A percentile compares a stretch with the other conserved stretches of the same genome.
phyloP scores from a whole-genome alignment of 2,888 invertebrate genomes.

The Cetonia aurata region DNA sequence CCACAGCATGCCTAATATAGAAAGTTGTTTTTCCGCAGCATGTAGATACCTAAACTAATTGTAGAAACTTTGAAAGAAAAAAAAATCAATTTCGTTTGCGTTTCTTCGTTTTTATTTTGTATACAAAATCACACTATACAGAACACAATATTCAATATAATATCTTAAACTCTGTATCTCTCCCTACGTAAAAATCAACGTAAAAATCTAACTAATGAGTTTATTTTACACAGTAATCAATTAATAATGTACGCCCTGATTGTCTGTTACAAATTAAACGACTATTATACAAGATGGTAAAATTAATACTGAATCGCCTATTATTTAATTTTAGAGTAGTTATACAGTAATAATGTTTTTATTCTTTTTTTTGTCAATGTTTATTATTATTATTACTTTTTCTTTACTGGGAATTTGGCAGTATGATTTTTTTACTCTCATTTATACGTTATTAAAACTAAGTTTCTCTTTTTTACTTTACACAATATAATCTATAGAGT shows the following conservation, averaged over 20 bases:
- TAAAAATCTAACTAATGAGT: slow-evolving; percentile 31
- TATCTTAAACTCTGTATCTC: slow-evolving; percentile 43
- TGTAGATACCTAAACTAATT: no score
- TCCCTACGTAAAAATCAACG: slow-evolving; percentile 43
- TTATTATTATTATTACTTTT: slow-evolving; percentile 20
- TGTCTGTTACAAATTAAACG: slow-evolving; percentile 46
- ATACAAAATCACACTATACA: slow-evolving; percentile 52
- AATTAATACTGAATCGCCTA: slow-evolving; percentile 46
- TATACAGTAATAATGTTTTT: slow-evolving; percentile 11
- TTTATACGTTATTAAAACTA: slow-evolving; percentile 35
- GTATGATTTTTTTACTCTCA: slow-evolving; percentile 42
- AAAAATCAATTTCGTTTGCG: slow-evolving; percentile 3
- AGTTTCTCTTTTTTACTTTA: slow-evolving; percentile 8
- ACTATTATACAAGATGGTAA: slow-evolving; percentile 26
- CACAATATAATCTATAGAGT: background rate
- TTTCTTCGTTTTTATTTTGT: slow-evolving; percentile 45
- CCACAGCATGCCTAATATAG: no score
- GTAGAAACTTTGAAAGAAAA: background rate
- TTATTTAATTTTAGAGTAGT: slow-evolving; percentile 17
- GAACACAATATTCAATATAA: slow-evolving; percentile 48
- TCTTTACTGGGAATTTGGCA: slow-evolving; percentile 44
- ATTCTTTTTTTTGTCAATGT: slow-evolving; percentile 21
- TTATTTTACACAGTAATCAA: slow-evolving; percentile 37
- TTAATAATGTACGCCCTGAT: slow-evolving; percentile 42
- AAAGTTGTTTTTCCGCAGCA: no score